A percentile compares a stretch with the other conserved stretches of the same genome.
phyloP scores from a whole-genome alignment of 1,140 invertebrate genomes.

The Dermatophagoides farinae region DNA sequence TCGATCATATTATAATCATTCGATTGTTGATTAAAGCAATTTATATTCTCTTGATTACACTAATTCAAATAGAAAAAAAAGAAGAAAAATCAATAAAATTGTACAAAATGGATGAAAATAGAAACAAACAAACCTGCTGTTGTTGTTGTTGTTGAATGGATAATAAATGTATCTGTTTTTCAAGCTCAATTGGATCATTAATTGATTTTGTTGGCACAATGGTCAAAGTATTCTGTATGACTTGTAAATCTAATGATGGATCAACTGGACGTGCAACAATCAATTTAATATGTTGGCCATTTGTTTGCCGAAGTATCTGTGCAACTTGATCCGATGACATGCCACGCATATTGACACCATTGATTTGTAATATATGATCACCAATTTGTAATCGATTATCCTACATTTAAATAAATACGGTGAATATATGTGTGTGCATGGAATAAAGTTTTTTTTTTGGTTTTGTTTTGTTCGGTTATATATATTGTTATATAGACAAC shows the following conservation, averaged over 20 bases:
- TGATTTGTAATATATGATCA: conserved; percentile 83
- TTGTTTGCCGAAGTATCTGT: conserved; percentile 59
- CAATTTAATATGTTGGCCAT: conserved; percentile 55
- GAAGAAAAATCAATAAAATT: neutral
- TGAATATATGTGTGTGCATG: neutral
- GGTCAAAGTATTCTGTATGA: conserved; percentile 46
- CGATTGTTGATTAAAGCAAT: too few relatives aligned
- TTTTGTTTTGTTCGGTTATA: too few relatives aligned
- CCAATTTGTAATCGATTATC: conserved; percentile 69
- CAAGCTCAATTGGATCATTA: conserved; percentile 60
- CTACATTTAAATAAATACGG: conserved; percentile 25
- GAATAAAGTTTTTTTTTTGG: too few relatives aligned
- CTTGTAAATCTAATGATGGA: conserved; percentile 45
- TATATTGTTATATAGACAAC: too few relatives aligned
- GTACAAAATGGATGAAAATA: neutral
- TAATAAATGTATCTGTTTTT: conserved; percentile 40
- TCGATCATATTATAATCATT: neutral
- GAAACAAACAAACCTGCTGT: conserved; percentile 12
- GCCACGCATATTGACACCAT: conserved; percentile 69
- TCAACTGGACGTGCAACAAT: conserved; percentile 68
- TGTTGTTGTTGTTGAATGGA: conserved; percentile 25
- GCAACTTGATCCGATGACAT: conserved; percentile 85
- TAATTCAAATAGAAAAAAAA: too few relatives aligned
- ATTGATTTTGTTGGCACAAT: conserved; percentile 63
- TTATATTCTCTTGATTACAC: too few relatives aligned